These are phyloP conservation scores for Amia ocellicauda DNA, from an alignment of 2,113 vertebrate species.

Conservation along the genomic window DNA sequence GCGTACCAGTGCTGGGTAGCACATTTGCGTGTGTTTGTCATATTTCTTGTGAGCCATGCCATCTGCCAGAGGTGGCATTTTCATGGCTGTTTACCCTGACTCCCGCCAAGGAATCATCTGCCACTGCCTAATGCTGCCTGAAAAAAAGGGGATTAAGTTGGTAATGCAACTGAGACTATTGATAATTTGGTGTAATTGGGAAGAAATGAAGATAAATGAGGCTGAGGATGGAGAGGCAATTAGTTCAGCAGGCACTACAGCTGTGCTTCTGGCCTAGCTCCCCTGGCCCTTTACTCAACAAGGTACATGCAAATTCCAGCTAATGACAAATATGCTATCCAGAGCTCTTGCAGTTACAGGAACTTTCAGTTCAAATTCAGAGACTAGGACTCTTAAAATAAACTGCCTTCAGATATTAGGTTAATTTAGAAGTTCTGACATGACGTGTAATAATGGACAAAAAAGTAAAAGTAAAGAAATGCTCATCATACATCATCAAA, in stretches of 20 bases:
- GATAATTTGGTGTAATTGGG: constrained; percentile 92
- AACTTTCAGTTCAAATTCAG: constrained; percentile 39
- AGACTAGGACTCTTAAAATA: background rate
- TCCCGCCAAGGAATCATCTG: constrained; percentile 91
- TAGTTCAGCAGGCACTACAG: constrained; percentile 79
- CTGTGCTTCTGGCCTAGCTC: constrained; percentile 77
- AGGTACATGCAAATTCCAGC: constrained; percentile 75
- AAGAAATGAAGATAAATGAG: constrained; percentile 96
- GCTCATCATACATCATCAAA: too few relatives aligned
- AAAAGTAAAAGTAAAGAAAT: too few relatives aligned
- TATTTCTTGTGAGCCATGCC: constrained; percentile 80
- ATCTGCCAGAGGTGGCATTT: constrained; percentile 88
- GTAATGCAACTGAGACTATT: constrained; percentile 89
- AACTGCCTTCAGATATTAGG: too few relatives aligned
- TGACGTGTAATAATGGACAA: too few relatives aligned
- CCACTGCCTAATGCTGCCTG: constrained; percentile 77
- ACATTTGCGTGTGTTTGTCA: constrained; percentile 81
- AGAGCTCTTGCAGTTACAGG: constrained; percentile 50
- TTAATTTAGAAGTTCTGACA: too few relatives aligned
- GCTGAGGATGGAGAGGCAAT: constrained; percentile 82
- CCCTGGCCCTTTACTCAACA: constrained; percentile 71
- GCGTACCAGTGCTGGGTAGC: constrained; percentile 69
- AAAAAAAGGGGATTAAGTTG: constrained; percentile 83
- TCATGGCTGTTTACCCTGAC: constrained; percentile 83
- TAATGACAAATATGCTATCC: constrained; percentile 73